These are phyloP conservation scores for Pomacea canaliculata DNA, from an alignment of 2,888 invertebrate species.

Conservation along the genomic window DNA sequence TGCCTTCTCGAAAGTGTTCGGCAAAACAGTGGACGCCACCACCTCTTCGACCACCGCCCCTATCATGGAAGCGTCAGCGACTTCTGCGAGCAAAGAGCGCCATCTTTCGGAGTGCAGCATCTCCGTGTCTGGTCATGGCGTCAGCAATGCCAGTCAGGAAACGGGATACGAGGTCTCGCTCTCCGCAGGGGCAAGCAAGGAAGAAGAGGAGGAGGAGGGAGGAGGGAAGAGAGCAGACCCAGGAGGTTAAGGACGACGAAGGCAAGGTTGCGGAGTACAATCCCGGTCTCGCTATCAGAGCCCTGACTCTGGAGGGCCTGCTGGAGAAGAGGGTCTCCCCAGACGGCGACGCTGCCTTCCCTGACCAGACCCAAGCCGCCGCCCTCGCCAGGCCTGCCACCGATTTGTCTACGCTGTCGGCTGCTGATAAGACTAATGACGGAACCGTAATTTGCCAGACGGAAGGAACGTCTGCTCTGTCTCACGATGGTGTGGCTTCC, in stretches of 20 bases:
- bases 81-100: constrained; percentile 12
- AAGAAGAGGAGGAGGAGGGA: no score
- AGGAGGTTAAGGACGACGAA: background rate
- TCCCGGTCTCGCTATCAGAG: constrained; percentile 16
- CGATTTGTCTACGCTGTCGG: background rate
- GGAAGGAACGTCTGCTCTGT: background rate
- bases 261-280: constrained; percentile 9
- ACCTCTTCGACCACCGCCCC: background rate
- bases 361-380: background rate
- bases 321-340: constrained; percentile 13
- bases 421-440: background rate
- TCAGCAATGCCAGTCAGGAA: constrained; percentile 4
- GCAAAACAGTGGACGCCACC: constrained; percentile 20
- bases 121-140: background rate
- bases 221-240: background rate
- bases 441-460: no score
- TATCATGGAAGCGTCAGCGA: background rate
- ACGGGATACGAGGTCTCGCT: background rate
- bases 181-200: background rate
- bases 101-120: constrained; percentile 19
- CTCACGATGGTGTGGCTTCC: background rate
- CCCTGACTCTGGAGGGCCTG: constrained; percentile 18
- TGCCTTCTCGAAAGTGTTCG: constrained; percentile 22
- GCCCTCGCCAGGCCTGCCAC: background rate
- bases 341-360: background rate